These are phyloP conservation scores for Argentina silus DNA, from an alignment of 2,797 vertebrate species.

Conservation along the genomic window DNA sequence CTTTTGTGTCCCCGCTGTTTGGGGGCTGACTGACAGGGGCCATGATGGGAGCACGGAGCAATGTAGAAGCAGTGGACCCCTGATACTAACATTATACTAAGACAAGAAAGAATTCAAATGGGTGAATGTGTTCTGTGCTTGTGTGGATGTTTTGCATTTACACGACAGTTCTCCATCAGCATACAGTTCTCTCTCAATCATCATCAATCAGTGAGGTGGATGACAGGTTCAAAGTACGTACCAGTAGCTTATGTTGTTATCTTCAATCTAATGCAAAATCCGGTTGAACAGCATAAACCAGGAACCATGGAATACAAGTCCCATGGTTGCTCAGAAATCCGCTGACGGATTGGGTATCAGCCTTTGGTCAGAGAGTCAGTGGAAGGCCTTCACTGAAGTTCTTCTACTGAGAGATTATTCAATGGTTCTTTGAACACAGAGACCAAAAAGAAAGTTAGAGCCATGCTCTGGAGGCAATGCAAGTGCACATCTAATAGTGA, in stretches of 20 bases:
- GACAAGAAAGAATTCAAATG: constrained; percentile 32
- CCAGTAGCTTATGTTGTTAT: neutral
- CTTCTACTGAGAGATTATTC: constrained; percentile 35
- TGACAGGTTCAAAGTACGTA: neutral
- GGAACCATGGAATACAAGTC: constrained; percentile 11
- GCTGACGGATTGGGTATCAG: constrained; percentile 9
- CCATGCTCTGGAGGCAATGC: constrained; percentile 17
- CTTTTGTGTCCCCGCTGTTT: constrained; percentile 85
- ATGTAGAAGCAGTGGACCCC: constrained; percentile 12
- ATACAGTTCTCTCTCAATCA: neutral
- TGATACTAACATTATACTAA: constrained; percentile 39
- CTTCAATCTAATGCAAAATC: neutral
- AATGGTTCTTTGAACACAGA: constrained; percentile 27
- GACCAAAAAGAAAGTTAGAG: constrained; percentile 20
- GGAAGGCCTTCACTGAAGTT: neutral
- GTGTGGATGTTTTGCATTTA: constrained; percentile 19
- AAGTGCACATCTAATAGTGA: constrained; percentile 14
- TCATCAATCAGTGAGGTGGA: neutral
- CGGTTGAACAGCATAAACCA: neutral
- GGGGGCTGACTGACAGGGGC: constrained; percentile 90
- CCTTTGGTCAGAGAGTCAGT: constrained; percentile 18
- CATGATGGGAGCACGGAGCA: constrained; percentile 52
- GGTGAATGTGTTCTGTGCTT: constrained; percentile 48
- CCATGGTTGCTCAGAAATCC: neutral
- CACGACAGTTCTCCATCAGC: neutral